Conservation (phyloP, 2,888 invertebrate genomes). For the Hydraecia micacea region DNA sequence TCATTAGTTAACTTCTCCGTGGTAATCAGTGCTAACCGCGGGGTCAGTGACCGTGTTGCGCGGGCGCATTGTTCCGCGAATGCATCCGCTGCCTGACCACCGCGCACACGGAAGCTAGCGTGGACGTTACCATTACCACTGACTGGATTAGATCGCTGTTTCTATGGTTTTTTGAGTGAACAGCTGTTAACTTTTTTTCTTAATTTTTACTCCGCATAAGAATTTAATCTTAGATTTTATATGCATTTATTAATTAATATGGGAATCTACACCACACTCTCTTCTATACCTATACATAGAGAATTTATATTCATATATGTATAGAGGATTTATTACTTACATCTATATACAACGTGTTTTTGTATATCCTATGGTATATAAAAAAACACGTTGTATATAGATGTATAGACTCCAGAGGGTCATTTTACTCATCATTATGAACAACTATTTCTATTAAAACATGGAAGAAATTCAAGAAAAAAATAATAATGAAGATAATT, state of each 20-base stretch:
- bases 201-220: not conserved
- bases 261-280: not conserved
- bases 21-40: slow-evolving; percentile 46
- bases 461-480: too few relatives aligned
- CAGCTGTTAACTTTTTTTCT: not conserved
- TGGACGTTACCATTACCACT: slow-evolving; percentile 40
- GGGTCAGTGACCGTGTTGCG: slow-evolving; percentile 71
- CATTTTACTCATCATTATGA: too few relatives aligned
- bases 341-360: too few relatives aligned
- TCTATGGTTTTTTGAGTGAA: slow-evolving; percentile 15
- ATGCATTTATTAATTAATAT: not conserved
- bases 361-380: too few relatives aligned
- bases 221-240: not conserved
- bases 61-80: slow-evolving; percentile 79
- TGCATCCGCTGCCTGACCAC: slow-evolving; percentile 67
- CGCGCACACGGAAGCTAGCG: slow-evolving; percentile 64
- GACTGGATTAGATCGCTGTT: slow-evolving; percentile 27
- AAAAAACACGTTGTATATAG: too few relatives aligned
- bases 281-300: not conserved
- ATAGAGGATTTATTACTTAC: too few relatives aligned
- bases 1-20: slow-evolving; percentile 19
- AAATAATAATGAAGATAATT: too few relatives aligned
- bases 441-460: too few relatives aligned
- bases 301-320: too few relatives aligned
- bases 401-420: too few relatives aligned